Percentiles rank a stretch among this genome's conserved stretches.
These are phyloP conservation scores for Falco berigora DNA, from an alignment of 2,797 vertebrate species.

Conservation along the genomic window DNA sequence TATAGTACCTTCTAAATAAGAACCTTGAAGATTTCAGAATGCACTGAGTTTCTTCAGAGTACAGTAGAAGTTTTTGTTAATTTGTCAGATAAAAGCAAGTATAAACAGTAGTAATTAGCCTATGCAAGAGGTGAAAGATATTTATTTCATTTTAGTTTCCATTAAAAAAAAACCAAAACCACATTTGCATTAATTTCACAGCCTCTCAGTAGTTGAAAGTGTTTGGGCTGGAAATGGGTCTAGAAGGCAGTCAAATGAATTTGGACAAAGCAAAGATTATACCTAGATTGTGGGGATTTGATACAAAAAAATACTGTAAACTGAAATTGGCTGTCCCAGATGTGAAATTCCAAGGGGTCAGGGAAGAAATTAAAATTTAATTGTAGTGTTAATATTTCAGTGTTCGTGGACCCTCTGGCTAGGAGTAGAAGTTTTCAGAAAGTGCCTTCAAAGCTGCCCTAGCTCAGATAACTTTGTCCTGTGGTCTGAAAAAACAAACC, in stretches of 20 bases:
- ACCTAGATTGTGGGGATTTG: neutral
- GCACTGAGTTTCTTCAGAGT: neutral
- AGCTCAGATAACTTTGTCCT: neutral
- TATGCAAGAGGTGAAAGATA: neutral
- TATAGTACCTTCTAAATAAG: neutral
- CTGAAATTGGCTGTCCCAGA: neutral
- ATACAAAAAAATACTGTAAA: neutral
- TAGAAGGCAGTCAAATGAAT: neutral
- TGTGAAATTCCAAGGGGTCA: neutral
- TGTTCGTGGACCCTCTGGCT: neutral
- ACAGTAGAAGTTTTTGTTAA: neutral
- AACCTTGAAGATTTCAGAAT: neutral
- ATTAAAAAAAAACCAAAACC: neutral
- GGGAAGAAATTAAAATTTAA: neutral
- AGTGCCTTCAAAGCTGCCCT: neutral
- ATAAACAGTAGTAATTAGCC: neutral
- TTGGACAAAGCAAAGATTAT: neutral
- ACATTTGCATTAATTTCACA: neutral
- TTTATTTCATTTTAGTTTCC: neutral
- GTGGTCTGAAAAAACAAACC: neutral
- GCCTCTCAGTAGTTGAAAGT: neutral
- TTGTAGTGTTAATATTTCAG: neutral
- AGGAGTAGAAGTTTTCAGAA: neutral
- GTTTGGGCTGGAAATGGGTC: neutral
- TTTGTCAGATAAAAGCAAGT: neutral